A percentile compares a stretch with the other conserved stretches of the same genome.
phyloP scores from a whole-genome alignment of 2,888 invertebrate genomes.

The Spilarctia lutea region DNA sequence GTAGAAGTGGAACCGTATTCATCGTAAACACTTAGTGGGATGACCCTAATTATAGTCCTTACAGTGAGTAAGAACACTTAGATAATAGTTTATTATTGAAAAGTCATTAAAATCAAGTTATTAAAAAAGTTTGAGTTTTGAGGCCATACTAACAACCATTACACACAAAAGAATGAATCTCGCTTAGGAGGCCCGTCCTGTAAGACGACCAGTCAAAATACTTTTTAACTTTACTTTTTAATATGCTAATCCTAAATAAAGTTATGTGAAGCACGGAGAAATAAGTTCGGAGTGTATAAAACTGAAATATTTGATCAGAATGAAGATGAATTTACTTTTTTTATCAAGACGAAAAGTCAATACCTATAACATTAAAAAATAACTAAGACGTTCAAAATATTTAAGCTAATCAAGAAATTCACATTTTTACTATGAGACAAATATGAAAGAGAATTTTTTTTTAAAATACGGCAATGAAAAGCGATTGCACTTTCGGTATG shows the following conservation, averaged over 20 bases:
- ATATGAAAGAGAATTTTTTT: slow-evolving; percentile 1
- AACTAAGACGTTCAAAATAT: neutral
- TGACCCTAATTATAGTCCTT: slow-evolving; percentile 14
- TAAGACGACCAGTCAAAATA: too few relatives aligned
- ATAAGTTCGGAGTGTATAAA: too few relatives aligned
- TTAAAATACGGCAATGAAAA: slow-evolving; percentile 5
- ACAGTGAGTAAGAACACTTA: slow-evolving; percentile 25
- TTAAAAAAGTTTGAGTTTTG: neutral
- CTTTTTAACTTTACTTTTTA: too few relatives aligned
- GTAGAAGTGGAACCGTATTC: slow-evolving; percentile 20
- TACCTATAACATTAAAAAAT: neutral
- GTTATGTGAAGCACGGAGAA: too few relatives aligned
- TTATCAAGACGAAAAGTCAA: neutral
- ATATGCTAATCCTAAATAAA: too few relatives aligned
- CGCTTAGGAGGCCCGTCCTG: too few relatives aligned
- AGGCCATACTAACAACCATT: too few relatives aligned
- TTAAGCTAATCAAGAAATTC: neutral
- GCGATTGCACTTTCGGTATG: slow-evolving; percentile 1
- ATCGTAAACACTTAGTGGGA: slow-evolving; percentile 18
- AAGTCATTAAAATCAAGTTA: slow-evolving; percentile 1
- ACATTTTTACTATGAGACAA: neutral
- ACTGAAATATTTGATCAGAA: too few relatives aligned
- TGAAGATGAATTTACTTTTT: too few relatives aligned
- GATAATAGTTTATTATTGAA: slow-evolving; percentile 23
- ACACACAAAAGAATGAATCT: too few relatives aligned